Conservation (phyloP, 2,797 vertebrate genomes). For the Pitangus sulphuratus region DNA sequence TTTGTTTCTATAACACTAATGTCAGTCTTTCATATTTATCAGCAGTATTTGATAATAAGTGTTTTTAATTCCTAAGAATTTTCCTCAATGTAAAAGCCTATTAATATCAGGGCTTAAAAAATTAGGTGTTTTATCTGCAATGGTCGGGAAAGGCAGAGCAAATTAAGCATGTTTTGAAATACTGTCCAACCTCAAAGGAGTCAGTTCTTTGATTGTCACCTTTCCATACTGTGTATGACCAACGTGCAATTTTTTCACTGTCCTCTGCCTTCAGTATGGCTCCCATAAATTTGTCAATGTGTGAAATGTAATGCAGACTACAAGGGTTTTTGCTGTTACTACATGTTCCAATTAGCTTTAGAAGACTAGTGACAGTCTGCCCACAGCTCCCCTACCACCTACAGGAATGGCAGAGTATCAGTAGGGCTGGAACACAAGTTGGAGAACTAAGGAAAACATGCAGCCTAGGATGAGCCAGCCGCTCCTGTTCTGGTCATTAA, state of each 20-base stretch:
- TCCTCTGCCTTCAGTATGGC: not conserved
- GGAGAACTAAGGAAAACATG: not conserved
- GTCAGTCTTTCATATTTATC: not conserved
- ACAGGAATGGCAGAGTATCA: not conserved
- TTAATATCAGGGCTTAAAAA: not conserved
- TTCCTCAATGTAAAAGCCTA: not conserved
- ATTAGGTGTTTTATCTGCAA: rapidly evolving
- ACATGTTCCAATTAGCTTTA: not conserved
- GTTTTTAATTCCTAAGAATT: not conserved
- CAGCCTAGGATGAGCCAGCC: not conserved
- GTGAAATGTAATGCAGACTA: not conserved
- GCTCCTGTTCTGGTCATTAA: not conserved
- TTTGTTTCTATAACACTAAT: not conserved
- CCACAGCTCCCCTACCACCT: not conserved
- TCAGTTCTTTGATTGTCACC: not conserved
- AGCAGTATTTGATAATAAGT: not conserved
- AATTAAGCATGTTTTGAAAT: not conserved
- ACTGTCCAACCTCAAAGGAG: not conserved
- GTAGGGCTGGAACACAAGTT: not conserved
- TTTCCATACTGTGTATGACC: not conserved
- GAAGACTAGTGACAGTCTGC: not conserved
- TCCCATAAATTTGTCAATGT: not conserved
- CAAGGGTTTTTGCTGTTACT: not conserved
- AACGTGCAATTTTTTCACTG: not conserved
- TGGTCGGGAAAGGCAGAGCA: not conserved